Conservation (phyloP, 2,113 vertebrate species). For the Ovis canadensis region DNA sequence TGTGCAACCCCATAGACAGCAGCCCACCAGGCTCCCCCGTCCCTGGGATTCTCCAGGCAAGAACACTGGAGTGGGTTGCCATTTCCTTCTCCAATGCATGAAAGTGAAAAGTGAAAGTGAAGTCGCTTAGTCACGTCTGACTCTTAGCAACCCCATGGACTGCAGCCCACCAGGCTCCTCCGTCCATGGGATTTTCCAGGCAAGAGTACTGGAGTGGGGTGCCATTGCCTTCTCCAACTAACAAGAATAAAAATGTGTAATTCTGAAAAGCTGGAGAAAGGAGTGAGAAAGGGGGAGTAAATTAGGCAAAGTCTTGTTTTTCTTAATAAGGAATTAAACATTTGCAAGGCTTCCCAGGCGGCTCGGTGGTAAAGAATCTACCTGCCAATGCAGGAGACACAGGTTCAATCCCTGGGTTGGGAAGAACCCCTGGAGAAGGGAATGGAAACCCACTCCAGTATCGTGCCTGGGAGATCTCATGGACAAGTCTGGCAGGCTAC, state of each 20-base stretch:
- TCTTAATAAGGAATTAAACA: background rate
- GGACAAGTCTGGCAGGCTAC: background rate
- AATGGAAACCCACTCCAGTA: background rate
- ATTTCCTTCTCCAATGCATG: too few relatives aligned
- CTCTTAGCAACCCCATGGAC: too few relatives aligned
- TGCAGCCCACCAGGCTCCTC: too few relatives aligned
- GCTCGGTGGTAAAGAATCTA: background rate
- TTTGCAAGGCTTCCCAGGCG: background rate
- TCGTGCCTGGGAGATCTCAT: background rate
- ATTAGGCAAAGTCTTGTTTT: background rate
- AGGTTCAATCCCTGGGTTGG: background rate
- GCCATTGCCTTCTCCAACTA: background rate
- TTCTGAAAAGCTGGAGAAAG: background rate
- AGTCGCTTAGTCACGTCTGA: too few relatives aligned
- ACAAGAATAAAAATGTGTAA: background rate
- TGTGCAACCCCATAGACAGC: too few relatives aligned
- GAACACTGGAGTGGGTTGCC: too few relatives aligned
- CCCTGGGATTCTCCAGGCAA: too few relatives aligned
- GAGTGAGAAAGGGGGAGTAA: background rate
- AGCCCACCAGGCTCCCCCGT: too few relatives aligned
- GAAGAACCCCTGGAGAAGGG: background rate
- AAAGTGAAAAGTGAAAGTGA: too few relatives aligned
- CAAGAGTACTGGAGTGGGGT: too few relatives aligned
- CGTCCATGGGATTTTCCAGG: too few relatives aligned
- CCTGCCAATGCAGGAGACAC: background rate